Base-by-base conservation (phyloP, 2,888 invertebrate genomes). In the Sarcophaga variegata region DNA sequence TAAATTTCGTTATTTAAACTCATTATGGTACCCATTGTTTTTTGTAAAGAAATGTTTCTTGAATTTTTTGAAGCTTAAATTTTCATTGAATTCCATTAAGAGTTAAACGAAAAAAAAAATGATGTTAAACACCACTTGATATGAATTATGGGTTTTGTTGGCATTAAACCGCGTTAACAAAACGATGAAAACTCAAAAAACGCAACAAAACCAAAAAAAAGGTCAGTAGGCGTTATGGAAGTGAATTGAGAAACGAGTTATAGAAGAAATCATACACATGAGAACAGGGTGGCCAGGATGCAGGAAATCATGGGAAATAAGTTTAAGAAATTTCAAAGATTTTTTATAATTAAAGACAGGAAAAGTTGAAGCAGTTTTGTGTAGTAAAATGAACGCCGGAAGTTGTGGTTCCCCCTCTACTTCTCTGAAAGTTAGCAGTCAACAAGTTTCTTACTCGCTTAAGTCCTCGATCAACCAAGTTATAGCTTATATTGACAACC, bases 151-250 rank as follows among this genome's bases (percentile, higher is more conserved):
- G 17, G 54, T 62, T 81, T 69, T 67, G 67, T 17, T 67, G 60
- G 49, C 75, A 74, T 47, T 80, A 62, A 78, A 81, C 45, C 77
- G 70, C 69, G 69, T 78, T 78, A 78, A 70, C 17, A 37, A 37
- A 37, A 37, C 37, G 37, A 37, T 37, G 8, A 37, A 37, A 37
- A 37, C 37, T 37, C 10, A 37, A 37, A 37, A 37, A 37, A 37
- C 8, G 37, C 37, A 37, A 75, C 85, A 64, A 69, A 67, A 45
- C 47, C 69, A 75, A 14, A 25, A 78, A 78, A 78, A 74, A 70
- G 81, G 74, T 85, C 85, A 78, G 81, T 85, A 69, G 81, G 85
- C 85, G 81, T 77, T 47, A 69, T 49, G 22, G 62, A 69, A 6
- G 47, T 54, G 27, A 25, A 67, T 11, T 10, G 4, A 12, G 67